phyloP scores from a whole-genome alignment of 2,888 invertebrate genomes.

The Lumbricus terrestris region DNA sequence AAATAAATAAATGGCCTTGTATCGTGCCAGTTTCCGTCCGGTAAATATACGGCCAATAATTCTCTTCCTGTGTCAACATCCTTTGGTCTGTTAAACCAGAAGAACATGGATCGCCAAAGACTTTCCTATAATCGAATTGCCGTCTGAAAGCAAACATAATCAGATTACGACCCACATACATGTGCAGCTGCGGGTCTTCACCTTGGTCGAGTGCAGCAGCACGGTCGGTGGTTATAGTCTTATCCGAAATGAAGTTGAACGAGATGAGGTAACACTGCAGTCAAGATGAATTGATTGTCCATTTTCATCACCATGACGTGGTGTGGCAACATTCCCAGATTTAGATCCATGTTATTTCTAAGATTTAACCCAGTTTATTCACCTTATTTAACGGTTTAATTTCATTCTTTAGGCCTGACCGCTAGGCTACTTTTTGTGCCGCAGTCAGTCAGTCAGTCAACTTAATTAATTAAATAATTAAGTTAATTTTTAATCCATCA shows the following conservation, averaged over 20 bases:
- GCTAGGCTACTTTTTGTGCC: too few species aligned
- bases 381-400: too few species aligned
- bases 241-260: too few species aligned
- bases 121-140: neutral
- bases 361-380: neutral
- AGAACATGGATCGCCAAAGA: neutral
- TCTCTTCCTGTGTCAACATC: neutral
- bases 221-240: too few species aligned
- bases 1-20: too few species aligned
- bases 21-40: too few species aligned
- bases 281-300: neutral
- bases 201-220: neutral
- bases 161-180: neutral
- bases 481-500: too few species aligned
- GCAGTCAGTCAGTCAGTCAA: too few species aligned
- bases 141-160: neutral
- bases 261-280: too few species aligned
- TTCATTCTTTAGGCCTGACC: too few species aligned
- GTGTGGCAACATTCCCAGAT: neutral
- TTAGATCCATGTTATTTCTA: neutral
- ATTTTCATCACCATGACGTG: neutral
- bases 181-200: neutral
- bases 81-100: too few species aligned
- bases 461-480: too few species aligned
- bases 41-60: neutral